Evolutionary conservation across 2,888 invertebrate species (phyloP).

Genomic region (Calameuta idolon): DNA sequence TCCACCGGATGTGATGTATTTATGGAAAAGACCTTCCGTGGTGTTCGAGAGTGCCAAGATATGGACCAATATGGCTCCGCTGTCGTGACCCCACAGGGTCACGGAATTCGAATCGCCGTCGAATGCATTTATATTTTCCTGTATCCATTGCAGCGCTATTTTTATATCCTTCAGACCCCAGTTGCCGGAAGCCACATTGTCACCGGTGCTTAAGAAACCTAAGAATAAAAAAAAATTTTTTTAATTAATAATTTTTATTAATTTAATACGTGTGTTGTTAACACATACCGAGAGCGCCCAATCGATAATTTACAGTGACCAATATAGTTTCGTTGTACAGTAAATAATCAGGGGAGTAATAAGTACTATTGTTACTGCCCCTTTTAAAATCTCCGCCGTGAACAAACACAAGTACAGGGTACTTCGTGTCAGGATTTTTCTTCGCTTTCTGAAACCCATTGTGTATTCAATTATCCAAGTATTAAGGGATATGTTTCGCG

Average conservation of each 20-base stretch:
- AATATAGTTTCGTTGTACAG: constrained; percentile 53
- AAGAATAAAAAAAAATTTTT: neutral
- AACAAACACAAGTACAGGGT: constrained; percentile 54
- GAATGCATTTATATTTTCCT: constrained; percentile 52
- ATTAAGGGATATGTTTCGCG: neutral
- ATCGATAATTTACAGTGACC: constrained; percentile 57
- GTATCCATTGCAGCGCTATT: constrained; percentile 53
- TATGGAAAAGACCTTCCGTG: constrained; percentile 55
- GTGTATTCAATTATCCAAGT: neutral
- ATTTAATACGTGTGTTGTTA: neutral
- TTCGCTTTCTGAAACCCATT: neutral
- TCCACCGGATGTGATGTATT: constrained; percentile 51
- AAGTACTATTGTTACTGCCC: constrained; percentile 46
- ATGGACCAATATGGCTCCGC: constrained; percentile 46
- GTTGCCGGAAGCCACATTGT: constrained; percentile 53
- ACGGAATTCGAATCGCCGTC: constrained; percentile 51
- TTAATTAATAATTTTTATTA: neutral
- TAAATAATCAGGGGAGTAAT: constrained; percentile 50
- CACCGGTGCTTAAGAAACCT: constrained; percentile 56
- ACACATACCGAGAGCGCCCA: constrained; percentile 53
- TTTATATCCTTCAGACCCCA: constrained; percentile 57
- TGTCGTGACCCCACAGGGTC: constrained; percentile 52
- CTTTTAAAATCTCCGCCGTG: constrained; percentile 47
- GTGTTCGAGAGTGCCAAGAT: constrained; percentile 47
- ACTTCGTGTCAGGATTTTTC: constrained; percentile 15